phyloP scores from a whole-genome alignment of 2,888 invertebrate genomes.

The Hirtodrosophila trivittata region DNA sequence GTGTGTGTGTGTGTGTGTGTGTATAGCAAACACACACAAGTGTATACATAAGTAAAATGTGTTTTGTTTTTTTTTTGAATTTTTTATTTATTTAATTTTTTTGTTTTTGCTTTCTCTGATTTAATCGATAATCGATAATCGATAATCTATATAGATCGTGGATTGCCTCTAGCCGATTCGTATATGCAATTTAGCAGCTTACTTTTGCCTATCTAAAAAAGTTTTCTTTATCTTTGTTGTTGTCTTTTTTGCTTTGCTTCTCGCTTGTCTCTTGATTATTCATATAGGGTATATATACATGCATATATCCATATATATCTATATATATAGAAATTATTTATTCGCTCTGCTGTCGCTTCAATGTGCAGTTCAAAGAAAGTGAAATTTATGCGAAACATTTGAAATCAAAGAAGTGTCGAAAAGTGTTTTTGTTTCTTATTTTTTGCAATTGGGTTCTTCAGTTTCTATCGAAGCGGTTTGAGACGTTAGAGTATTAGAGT shows the following conservation, averaged over 20 bases:
- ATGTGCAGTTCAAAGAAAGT: conserved; percentile 36
- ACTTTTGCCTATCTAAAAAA: conserved; percentile 75
- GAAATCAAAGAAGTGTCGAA: conserved; percentile 24
- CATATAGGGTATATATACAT: conserved; percentile 33
- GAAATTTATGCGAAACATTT: conserved; percentile 29
- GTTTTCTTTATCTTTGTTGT: conserved; percentile 33
- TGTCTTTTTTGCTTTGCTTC: conserved; percentile 20
- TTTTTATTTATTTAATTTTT: conserved; percentile 6
- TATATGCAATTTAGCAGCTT: conserved; percentile 50
- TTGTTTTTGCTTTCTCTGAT: no score
- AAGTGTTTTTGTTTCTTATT: conserved; percentile 14
- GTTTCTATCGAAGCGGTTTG: no score
- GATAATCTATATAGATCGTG: conserved; percentile 35
- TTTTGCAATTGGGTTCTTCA: background rate
- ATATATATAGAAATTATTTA: conserved; percentile 18
- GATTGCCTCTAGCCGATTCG: conserved; percentile 56
- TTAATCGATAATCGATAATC: conserved; percentile 39
- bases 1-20: conserved; percentile 13
- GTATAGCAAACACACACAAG: conserved; percentile 24
- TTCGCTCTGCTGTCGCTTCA: background rate
- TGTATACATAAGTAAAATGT: conserved; percentile 50
- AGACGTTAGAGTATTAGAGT: no score
- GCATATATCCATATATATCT: background rate
- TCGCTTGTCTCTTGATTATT: conserved; percentile 52
- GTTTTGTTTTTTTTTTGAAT: conserved; percentile 4